These are phyloP conservation scores for Hyles lineata DNA, from an alignment of 2,888 invertebrate genomes.

Conservation along the genomic window DNA sequence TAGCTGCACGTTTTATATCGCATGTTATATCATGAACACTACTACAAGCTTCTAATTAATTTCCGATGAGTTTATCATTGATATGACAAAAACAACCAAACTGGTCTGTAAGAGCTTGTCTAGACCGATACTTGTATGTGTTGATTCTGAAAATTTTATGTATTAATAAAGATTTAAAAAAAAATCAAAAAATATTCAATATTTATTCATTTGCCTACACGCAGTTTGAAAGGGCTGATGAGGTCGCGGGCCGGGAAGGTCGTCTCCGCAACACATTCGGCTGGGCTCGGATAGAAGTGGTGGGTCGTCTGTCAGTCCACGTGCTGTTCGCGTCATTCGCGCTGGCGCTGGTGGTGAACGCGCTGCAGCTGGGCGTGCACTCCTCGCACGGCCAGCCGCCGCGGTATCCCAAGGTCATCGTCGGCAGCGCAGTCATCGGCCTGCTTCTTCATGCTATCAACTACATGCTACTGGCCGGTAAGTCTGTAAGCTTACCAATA, in stretches of 20 bases:
- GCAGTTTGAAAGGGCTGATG: conserved; percentile 79
- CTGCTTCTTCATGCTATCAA: conserved; percentile 91
- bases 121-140: too few relatives aligned
- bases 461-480: conserved; percentile 92
- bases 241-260: conserved; percentile 85
- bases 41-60: too few relatives aligned
- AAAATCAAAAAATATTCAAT: background rate
- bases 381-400: conserved; percentile 79
- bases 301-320: conserved; percentile 92
- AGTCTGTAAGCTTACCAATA: conserved; percentile 40
- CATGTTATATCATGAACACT: too few relatives aligned
- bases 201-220: conserved; percentile 17
- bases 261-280: conserved; percentile 95
- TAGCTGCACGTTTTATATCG: too few relatives aligned
- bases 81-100: too few relatives aligned
- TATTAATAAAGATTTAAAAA: too few relatives aligned
- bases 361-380: conserved; percentile 91
- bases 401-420: conserved; percentile 88
- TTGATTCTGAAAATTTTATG: too few relatives aligned
- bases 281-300: conserved; percentile 95
- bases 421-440: conserved; percentile 91
- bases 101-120: too few relatives aligned
- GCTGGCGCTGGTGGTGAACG: conserved; percentile 92
- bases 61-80: too few relatives aligned
- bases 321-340: conserved; percentile 93